phyloP scores from a whole-genome alignment of 2,797 vertebrate species.

The Buphagus erythrorhynchus region DNA sequence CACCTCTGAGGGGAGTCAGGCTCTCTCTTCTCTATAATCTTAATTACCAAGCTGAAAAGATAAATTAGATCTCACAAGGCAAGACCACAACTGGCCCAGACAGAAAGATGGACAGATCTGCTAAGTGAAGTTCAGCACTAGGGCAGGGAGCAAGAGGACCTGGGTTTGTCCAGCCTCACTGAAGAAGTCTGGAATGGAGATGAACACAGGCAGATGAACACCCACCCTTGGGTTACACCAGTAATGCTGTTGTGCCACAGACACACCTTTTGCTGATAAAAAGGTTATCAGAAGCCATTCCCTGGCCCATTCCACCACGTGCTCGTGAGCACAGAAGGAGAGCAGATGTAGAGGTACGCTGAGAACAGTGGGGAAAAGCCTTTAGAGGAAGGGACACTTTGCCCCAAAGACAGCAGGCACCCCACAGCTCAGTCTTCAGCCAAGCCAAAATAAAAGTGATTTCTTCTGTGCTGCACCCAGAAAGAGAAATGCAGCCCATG shows the following conservation, averaged over 20 bases:
- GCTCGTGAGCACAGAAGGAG: not conserved
- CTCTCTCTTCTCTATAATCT: not conserved
- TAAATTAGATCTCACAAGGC: not conserved
- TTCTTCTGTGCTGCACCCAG: not conserved
- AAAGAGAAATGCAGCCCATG: not conserved
- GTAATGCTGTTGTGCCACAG: not conserved
- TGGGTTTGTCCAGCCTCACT: not conserved
- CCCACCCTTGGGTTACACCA: not conserved
- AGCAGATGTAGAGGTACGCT: not conserved
- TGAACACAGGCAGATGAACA: not conserved
- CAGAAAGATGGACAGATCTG: not conserved
- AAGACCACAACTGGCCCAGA: not conserved
- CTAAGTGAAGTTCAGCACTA: not conserved
- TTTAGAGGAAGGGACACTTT: not conserved
- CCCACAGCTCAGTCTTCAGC: not conserved
- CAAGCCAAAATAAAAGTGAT: not conserved
- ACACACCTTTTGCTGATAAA: not conserved
- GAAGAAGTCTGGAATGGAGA: not conserved
- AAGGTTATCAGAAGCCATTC: not conserved
- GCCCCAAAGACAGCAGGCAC: rapidly evolving
- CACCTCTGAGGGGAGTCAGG: not conserved
- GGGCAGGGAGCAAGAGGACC: not conserved
- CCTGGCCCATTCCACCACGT: rapidly evolving
- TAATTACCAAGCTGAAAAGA: not conserved
- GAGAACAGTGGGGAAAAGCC: not conserved